Evolutionary conservation across 2,888 invertebrate species (phyloP).

Genomic region (Drosophila conformis): DNA sequence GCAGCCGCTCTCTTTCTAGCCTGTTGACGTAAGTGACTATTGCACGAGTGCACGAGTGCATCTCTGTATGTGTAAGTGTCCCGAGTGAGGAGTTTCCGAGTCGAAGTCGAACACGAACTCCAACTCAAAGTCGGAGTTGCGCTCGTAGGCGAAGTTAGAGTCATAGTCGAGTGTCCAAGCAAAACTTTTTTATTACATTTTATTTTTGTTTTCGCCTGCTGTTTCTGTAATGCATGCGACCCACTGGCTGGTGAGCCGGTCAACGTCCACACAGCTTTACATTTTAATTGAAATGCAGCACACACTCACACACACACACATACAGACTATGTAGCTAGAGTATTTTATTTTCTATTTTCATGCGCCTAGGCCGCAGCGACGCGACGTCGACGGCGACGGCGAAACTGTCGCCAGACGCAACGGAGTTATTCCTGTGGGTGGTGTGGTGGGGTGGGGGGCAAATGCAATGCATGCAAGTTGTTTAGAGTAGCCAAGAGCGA

Average conservation of each 20-base stretch:
- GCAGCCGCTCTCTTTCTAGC: conserved; percentile 63
- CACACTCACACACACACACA: conserved; percentile 7
- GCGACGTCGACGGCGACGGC: conserved; percentile 19
- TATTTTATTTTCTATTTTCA: conserved; percentile 59
- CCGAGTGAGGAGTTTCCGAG: conserved; percentile 28
- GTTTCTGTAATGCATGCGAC: conserved; percentile 34
- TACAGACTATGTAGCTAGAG: conserved; percentile 17
- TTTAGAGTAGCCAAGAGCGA: conserved; percentile 33
- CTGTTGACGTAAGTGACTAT: conserved; percentile 57
- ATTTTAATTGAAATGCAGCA: conserved; percentile 41
- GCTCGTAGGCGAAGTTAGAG: conserved; percentile 23
- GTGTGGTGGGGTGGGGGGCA: conserved; percentile 11
- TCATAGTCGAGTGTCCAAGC: conserved; percentile 19
- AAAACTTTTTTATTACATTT: conserved; percentile 42
- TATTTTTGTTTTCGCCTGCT: conserved; percentile 24
- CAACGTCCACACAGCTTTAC: conserved; percentile 52
- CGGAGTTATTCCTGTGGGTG: conserved; percentile 45
- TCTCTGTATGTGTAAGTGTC: conserved; percentile 9
- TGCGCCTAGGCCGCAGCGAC: conserved; percentile 31
- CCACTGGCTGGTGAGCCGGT: conserved; percentile 55
- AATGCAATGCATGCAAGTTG: conserved; percentile 46
- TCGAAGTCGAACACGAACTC: conserved; percentile 6
- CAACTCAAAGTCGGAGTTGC: conserved; percentile 7
- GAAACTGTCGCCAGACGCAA: conserved; percentile 57
- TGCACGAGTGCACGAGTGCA: conserved; percentile 24